Evolutionary conservation across 2,888 invertebrate genomes (phyloP), one percentile per base, ranked within the genome.

Genomic region (Prenolepis imparis): DNA sequence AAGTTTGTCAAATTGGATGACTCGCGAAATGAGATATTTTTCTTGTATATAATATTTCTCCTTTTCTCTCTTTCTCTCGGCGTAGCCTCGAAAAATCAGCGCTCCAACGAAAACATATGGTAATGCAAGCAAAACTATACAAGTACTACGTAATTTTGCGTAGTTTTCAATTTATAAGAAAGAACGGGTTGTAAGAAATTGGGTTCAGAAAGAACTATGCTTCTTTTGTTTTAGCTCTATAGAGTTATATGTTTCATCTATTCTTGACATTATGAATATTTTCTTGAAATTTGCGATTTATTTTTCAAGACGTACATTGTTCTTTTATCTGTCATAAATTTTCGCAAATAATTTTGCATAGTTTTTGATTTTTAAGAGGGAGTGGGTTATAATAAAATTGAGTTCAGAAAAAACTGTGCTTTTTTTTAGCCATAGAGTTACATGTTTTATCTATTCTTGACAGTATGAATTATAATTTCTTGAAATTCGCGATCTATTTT

Each of bases 1-100:
- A 80, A 80, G 18, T 59, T 72, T 59, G 67, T 77, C 77, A 78
- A 78, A 78, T 21, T 59, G 72, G 18, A 70, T 72, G 59, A 36
- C 44, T 41, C 59, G 72, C 28, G 11, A 6, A 59, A 21, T 32
- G 11, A 44, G 18, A 44, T 36, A 28, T 59, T 36, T 21, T 8
- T 36, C 36, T 70, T 18, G 52, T 52, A 68, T 32, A 32, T 48
- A 18, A 18, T n/a, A 36, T 24, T 70, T 44, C 39, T 72, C 72
- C 28, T 28, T 3, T 28, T 28, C 28, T 28, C 28, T 28, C 3
- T 3, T 28, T 18, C 57, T 32, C n/a, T 41, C 63, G 41, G 24
- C 41, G 21, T 28, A 9, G 24, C 36, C 44, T 18, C 6, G 44
- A 68, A 57, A 41, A 39, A 57, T 70, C 78, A 57, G 39, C 4